A percentile compares a stretch with the other conserved stretches of the same genome.
Evolutionary conservation across 2,888 invertebrate species (phyloP).

Genomic region (Chorisops tibialis): DNA sequence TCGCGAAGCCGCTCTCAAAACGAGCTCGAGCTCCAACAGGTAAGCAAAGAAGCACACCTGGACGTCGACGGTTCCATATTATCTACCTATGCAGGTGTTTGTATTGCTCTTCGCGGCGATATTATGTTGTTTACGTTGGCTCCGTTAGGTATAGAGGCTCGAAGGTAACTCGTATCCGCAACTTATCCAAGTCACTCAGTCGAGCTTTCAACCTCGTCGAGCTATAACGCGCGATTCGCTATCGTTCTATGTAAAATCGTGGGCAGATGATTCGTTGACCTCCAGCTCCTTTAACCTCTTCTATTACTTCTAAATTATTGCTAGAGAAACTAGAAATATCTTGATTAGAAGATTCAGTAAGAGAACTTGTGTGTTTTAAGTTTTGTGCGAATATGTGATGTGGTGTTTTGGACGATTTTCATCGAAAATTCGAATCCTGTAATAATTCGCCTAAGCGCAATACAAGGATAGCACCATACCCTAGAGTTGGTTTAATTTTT

Average conservation of each 20-base stretch:
- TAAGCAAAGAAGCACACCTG: no score
- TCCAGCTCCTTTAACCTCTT: constrained; percentile 22
- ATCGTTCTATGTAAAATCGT: constrained; percentile 10
- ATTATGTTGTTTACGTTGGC: neutral
- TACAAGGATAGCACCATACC: no score
- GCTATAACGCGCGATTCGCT: constrained; percentile 11
- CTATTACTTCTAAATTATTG: constrained; percentile 7
- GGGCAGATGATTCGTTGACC: constrained; percentile 24
- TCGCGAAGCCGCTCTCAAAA: no score
- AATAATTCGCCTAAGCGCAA: no score
- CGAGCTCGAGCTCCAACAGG: no score
- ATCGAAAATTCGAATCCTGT: no score
- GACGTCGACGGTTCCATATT: no score
- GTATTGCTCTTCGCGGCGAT: constrained; percentile 1
- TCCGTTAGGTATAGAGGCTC: constrained; percentile 9
- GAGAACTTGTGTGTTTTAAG: neutral
- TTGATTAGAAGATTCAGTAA: neutral
- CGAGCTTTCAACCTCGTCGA: constrained; percentile 25
- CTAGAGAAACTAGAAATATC: neutral
- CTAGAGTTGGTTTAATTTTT: no score
- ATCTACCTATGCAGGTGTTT: constrained; percentile 5
- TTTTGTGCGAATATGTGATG: no score
- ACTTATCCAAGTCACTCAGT: constrained; percentile 17
- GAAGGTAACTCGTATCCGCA: neutral
- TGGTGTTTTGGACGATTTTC: no score